A percentile compares a stretch with the other conserved stretches of the same genome.
phyloP scores from a whole-genome alignment of 1,140 invertebrate species.

The Plectrocnemia conspersa region DNA sequence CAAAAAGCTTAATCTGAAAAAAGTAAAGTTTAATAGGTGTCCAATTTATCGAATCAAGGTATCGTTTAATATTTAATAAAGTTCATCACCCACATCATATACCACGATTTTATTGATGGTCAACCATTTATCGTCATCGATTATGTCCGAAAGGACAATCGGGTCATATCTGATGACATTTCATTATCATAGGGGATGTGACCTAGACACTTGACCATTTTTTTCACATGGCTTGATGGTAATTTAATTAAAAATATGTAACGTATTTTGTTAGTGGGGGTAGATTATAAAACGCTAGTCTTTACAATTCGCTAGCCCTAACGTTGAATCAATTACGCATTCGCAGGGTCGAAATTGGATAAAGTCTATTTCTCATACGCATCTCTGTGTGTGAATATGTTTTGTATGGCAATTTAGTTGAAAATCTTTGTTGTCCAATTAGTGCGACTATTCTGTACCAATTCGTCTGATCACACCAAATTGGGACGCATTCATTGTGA shows the following conservation, averaged over 20 bases:
- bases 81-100: constrained; percentile 26
- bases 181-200: too few species aligned
- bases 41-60: constrained; percentile 13
- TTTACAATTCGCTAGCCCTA: constrained; percentile 13
- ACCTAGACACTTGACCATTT: too few species aligned
- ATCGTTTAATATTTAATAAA: constrained; percentile 11
- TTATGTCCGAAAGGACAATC: not conserved
- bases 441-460: constrained; percentile 35
- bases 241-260: too few species aligned
- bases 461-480: constrained; percentile 36
- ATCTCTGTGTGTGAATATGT: constrained; percentile 32
- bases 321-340: constrained; percentile 26
- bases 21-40: constrained; percentile 14
- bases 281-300: too few species aligned
- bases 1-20: too few species aligned
- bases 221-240: too few species aligned
- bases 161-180: too few species aligned
- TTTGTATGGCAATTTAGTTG: constrained; percentile 37
- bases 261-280: too few species aligned
- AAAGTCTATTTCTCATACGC: constrained; percentile 30
- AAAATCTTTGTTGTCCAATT: constrained; percentile 37
- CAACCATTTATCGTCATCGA: constrained; percentile 32
- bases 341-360: constrained; percentile 25
- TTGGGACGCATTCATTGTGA: constrained; percentile 29
- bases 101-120: constrained; percentile 32